A percentile compares a stretch with the other conserved stretches of the same genome.
These are phyloP conservation scores for Antrozous pallidus DNA, from an alignment of 2,797 vertebrate genomes.

Conservation along the genomic window DNA sequence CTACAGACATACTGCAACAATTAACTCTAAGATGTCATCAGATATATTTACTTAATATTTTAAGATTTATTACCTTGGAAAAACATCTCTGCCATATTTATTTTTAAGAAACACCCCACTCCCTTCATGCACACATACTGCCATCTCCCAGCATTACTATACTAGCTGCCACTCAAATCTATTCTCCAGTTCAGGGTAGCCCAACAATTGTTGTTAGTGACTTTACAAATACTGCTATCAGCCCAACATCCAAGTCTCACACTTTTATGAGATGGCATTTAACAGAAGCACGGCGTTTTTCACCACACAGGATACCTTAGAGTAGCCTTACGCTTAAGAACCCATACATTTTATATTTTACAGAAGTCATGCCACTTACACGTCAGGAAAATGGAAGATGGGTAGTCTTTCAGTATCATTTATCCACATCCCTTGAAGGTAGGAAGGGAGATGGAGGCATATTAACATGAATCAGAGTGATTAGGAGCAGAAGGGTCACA, in stretches of 20 bases:
- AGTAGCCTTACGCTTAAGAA: background rate
- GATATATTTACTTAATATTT: background rate
- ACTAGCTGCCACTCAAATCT: background rate
- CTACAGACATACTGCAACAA: background rate
- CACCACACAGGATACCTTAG: background rate
- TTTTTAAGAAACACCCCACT: background rate
- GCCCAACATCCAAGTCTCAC: background rate
- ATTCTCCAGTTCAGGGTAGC: background rate
- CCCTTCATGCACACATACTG: background rate
- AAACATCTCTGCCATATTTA: background rate
- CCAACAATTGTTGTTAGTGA: background rate
- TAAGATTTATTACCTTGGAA: background rate
- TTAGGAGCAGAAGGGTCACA: background rate
- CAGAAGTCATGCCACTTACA: background rate
- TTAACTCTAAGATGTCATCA: background rate
- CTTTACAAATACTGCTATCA: background rate
- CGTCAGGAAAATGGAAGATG: background rate
- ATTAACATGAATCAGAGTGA: background rate
- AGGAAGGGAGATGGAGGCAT: background rate
- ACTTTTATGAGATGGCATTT: background rate
- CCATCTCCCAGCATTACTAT: no score
- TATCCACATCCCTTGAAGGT: background rate
- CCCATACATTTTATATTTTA: background rate
- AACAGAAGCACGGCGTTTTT: background rate
- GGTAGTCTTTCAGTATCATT: background rate